Evolutionary conservation across 2,888 invertebrate genomes (phyloP).

Genomic region (Epirrhoe tristata): DNA sequence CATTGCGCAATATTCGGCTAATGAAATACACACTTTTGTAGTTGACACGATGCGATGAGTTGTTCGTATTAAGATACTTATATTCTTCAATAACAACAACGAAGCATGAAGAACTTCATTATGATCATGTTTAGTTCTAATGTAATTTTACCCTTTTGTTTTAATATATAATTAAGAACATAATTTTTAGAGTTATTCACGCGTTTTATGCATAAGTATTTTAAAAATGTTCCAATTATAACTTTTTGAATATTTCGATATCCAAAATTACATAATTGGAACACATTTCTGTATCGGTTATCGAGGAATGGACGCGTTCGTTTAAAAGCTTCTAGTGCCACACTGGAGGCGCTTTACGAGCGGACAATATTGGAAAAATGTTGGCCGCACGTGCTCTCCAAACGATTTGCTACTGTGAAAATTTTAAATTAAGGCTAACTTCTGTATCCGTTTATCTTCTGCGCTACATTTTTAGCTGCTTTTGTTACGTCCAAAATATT

Average conservation of each 20-base stretch:
- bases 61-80: background rate
- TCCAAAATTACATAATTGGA: too few species aligned
- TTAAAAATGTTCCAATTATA: too few species aligned
- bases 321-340: conserved; percentile 53
- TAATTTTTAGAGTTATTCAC: too few species aligned
- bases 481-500: conserved; percentile 29
- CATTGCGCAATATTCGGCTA: conserved; percentile 54
- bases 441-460: conserved; percentile 40
- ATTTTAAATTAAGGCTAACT: conserved; percentile 40
- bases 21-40: conserved; percentile 33
- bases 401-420: conserved; percentile 54
- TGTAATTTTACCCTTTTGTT: too few species aligned
- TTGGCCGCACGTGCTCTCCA: conserved; percentile 67
- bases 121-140: background rate
- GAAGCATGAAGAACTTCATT: background rate
- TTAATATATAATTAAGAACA: too few species aligned
- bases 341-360: conserved; percentile 61
- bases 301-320: conserved; percentile 48
- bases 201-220: too few species aligned
- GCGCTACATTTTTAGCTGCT: conserved; percentile 36
- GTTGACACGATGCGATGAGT: conserved; percentile 19
- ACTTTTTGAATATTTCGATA: too few species aligned
- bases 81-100: background rate
- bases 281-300: background rate
- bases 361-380: conserved; percentile 75